phyloP scores from a whole-genome alignment of 2,888 invertebrate genomes.

The Carabus problematicus region DNA sequence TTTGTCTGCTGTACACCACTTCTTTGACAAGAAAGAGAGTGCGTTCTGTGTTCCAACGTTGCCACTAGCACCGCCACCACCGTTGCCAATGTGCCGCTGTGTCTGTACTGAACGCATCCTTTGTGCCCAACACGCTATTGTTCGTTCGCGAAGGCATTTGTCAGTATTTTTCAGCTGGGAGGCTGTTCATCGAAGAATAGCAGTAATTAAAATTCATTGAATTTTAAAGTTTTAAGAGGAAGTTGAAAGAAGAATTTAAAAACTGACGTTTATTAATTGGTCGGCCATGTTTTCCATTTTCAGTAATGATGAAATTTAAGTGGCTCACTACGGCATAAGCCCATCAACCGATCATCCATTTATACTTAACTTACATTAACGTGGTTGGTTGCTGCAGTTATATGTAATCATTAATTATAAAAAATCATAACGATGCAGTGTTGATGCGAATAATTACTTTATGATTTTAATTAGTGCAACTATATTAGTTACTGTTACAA shows the following conservation, averaged over 20 bases:
- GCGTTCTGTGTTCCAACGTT: background rate
- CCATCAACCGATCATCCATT: background rate
- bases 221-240: constrained; percentile 41
- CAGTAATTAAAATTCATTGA: constrained; percentile 42
- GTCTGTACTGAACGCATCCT: constrained; percentile 2
- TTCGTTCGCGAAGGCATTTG: constrained; percentile 32
- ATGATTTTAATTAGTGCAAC: too few relatives aligned
- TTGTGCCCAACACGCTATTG: constrained; percentile 22
- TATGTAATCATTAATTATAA: background rate
- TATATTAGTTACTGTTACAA: too few relatives aligned
- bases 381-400: constrained; percentile 17
- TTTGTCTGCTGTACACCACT: background rate
- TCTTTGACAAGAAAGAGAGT: background rate
- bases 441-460: constrained; percentile 1
- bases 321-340: constrained; percentile 15
- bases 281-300: constrained; percentile 41
- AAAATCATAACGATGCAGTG: background rate
- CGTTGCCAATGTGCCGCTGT: background rate
- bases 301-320: constrained; percentile 34
- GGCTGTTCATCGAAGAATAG: constrained; percentile 41
- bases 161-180: constrained; percentile 38
- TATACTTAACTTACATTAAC: background rate
- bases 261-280: constrained; percentile 42
- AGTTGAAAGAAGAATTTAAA: constrained; percentile 41
- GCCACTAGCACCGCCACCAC: background rate